A percentile compares a stretch with the other conserved stretches of the same genome.
Conservation (phyloP, 2,888 invertebrate species). For the Tipula vernalis region DNA sequence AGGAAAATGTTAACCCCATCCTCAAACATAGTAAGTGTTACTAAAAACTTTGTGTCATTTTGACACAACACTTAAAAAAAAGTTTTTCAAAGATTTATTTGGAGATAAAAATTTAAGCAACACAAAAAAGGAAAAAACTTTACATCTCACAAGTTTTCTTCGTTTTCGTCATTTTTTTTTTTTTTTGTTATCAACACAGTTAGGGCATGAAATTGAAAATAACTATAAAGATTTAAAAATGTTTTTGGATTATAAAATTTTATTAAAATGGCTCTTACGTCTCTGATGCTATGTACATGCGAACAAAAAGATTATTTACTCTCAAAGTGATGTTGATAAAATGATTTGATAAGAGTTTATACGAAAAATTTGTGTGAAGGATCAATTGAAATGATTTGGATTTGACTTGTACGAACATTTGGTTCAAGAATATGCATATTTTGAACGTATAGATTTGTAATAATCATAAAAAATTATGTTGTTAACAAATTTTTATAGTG, state of each 20-base stretch:
- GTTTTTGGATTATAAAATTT: neutral
- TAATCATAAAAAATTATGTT: slow-evolving; percentile 4
- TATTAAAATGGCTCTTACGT: neutral
- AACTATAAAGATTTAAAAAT: neutral
- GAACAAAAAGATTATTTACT: neutral
- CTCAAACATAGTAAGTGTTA: neutral
- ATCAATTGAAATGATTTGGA: neutral
- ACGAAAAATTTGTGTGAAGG: neutral
- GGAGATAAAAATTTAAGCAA: neutral
- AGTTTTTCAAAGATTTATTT: neutral
- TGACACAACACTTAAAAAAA: neutral
- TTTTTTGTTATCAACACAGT: neutral
- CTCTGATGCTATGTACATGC: neutral
- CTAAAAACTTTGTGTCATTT: neutral
- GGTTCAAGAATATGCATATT: neutral
- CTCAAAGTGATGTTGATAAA: neutral
- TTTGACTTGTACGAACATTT: neutral
- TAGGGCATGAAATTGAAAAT: slow-evolving; percentile 4
- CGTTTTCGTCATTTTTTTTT: neutral
- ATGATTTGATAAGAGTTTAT: neutral
- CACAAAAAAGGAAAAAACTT: neutral
- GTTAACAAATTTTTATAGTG: neutral
- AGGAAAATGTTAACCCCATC: neutral
- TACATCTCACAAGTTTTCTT: neutral
- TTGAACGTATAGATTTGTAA: neutral